A percentile compares a stretch with the other conserved stretches of the same genome.
Evolutionary conservation across 1,140 invertebrate species (phyloP).

Genomic region (Pogonomyrmex barbatus): DNA sequence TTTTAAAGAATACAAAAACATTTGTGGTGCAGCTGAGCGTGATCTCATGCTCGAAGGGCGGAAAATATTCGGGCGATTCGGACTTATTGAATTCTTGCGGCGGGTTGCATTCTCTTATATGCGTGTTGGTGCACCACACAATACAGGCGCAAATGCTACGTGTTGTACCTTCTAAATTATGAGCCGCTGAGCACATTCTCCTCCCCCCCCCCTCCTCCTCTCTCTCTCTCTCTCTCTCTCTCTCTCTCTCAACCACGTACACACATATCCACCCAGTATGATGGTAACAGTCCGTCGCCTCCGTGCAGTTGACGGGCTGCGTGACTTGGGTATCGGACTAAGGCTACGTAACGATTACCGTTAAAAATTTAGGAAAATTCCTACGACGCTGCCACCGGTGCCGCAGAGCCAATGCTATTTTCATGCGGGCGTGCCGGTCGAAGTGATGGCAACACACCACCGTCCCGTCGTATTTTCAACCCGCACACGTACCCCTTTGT

Average conservation of each 20-base stretch:
- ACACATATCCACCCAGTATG: slow-evolving; percentile 8
- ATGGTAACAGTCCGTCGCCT: slow-evolving; percentile 18
- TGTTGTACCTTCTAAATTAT: slow-evolving; percentile 36
- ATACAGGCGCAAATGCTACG: slow-evolving; percentile 39
- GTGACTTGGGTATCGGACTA: slow-evolving; percentile 71
- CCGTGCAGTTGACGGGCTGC: slow-evolving; percentile 55
- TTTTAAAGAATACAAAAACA: slow-evolving; percentile 31
- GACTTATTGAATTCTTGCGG: slow-evolving; percentile 70
- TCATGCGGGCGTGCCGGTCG: slow-evolving; percentile 43
- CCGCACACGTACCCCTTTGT: slow-evolving; percentile 72
- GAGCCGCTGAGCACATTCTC: not conserved
- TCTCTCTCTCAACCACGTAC: not conserved
- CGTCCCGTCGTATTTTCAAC: slow-evolving; percentile 47
- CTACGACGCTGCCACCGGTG: not conserved
- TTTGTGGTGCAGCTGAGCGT: slow-evolving; percentile 4
- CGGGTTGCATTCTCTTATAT: slow-evolving; percentile 32
- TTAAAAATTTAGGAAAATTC: slow-evolving; percentile 76
- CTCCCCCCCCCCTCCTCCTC: not conserved
- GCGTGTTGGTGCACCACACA: slow-evolving; percentile 19
- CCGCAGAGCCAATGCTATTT: slow-evolving; percentile 67
- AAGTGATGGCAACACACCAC: not conserved
- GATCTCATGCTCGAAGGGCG: not conserved
- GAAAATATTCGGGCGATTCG: slow-evolving; percentile 65
- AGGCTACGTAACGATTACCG: slow-evolving; percentile 71
- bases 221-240: slow-evolving; percentile 3